Evolutionary conservation across 2,797 vertebrate genomes (phyloP).

Genomic region (Melanotaenia parkinsoni): DNA sequence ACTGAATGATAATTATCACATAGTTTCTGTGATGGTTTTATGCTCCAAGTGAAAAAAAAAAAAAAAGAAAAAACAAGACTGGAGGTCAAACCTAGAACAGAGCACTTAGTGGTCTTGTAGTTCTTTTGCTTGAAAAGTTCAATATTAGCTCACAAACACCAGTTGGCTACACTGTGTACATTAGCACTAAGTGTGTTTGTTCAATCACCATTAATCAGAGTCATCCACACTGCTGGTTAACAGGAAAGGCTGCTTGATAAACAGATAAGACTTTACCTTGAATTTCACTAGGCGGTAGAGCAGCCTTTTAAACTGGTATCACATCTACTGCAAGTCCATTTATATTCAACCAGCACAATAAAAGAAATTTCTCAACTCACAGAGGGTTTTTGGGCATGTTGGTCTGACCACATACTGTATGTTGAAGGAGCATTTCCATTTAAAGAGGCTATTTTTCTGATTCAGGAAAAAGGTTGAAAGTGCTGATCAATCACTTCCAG

Average conservation of each 20-base stretch:
- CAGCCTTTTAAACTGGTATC: conserved; percentile 12
- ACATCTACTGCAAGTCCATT: conserved; percentile 24
- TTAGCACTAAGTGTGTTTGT: conserved; percentile 78
- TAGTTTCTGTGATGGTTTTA: conserved; percentile 37
- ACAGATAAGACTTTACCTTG: conserved; percentile 62
- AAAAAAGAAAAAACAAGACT: conserved; percentile 13
- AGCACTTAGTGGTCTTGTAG: conserved; percentile 47
- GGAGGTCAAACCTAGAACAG: conserved; percentile 40
- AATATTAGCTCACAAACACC: conserved; percentile 75
- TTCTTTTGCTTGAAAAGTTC: conserved; percentile 54
- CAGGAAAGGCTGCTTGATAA: conserved; percentile 69
- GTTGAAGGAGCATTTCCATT: conserved; percentile 48
- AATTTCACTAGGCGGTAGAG: conserved; percentile 50
- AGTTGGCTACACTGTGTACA: conserved; percentile 60
- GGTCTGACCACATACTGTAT: conserved; percentile 41
- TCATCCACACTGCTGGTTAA: conserved; percentile 61
- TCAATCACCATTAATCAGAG: conserved; percentile 80
- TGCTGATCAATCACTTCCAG: conserved; percentile 80
- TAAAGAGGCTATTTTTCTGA: conserved; percentile 47
- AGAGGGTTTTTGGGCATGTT: conserved; percentile 39
- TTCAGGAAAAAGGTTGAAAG: conserved; percentile 60
- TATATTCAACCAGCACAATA: conserved; percentile 35
- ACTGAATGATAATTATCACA: conserved; percentile 49
- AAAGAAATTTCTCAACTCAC: conserved; percentile 25
- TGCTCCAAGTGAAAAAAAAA: conserved; percentile 15